Percentiles rank a stretch among this genome's conserved stretches.
Conservation (phyloP, 2,113 vertebrate genomes). For the Forbesichthys papilliferus region DNA sequence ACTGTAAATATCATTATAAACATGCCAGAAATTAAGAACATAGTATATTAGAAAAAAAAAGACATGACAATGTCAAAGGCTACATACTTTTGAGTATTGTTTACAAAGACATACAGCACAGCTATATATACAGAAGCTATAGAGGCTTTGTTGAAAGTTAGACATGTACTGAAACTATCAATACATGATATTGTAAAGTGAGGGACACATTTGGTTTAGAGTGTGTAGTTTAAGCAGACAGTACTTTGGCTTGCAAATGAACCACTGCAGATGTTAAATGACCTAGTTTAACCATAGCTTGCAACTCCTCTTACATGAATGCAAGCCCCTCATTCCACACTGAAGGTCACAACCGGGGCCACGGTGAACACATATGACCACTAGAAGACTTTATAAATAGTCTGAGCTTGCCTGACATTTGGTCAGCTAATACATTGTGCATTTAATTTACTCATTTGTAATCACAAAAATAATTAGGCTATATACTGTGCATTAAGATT, state of each 20-base stretch:
- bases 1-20: too few relatives aligned
- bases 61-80: too few relatives aligned
- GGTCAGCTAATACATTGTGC: slow-evolving; percentile 4
- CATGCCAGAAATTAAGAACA: too few relatives aligned
- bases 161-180: too few relatives aligned
- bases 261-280: background rate
- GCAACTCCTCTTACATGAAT: slow-evolving; percentile 6
- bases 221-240: too few relatives aligned
- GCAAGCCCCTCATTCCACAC: background rate
- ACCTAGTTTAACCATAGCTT: slow-evolving; percentile 19
- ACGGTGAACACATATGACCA: slow-evolving; percentile 22
- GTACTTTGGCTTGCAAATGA: background rate
- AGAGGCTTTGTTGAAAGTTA: too few relatives aligned
- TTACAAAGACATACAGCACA: too few relatives aligned
- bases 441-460: background rate
- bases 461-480: background rate
- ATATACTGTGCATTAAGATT: background rate
- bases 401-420: background rate
- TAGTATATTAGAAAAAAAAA: too few relatives aligned
- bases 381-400: slow-evolving; percentile 58
- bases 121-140: too few relatives aligned
- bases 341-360: slow-evolving; percentile 53
- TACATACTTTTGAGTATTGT: too few relatives aligned
- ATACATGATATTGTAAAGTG: too few relatives aligned
- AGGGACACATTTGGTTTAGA: too few relatives aligned